Evolutionary conservation across 2,113 vertebrate species (phyloP).

Genomic region (Eulemur macaco): DNA sequence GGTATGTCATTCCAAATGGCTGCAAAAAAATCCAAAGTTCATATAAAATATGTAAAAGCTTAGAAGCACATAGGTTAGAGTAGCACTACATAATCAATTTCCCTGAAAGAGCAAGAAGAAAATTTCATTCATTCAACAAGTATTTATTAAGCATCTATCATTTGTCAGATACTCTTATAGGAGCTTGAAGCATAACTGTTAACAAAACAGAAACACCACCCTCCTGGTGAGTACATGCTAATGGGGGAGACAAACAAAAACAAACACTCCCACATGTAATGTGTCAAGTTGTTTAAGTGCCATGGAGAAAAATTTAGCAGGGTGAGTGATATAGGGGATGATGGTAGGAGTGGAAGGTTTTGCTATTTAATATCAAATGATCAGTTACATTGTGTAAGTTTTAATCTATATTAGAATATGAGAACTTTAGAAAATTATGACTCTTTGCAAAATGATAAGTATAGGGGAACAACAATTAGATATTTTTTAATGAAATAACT

Average conservation of each 20-base stretch:
- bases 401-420: neutral
- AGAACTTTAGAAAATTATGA: slow-evolving; percentile 8
- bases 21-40: neutral
- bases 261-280: neutral
- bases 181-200: neutral
- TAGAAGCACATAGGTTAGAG: neutral
- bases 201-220: neutral
- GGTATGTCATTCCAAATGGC: neutral
- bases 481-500: neutral
- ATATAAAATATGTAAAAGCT: neutral
- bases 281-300: neutral
- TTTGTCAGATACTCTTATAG: neutral
- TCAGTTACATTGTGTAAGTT: neutral
- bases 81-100: neutral
- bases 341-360: neutral
- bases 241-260: neutral
- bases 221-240: slow-evolving; percentile 25
- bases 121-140: neutral
- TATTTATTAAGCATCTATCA: neutral
- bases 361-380: neutral
- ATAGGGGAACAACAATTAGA: neutral
- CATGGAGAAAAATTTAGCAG: slow-evolving; percentile 51
- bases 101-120: neutral
- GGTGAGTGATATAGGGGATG: neutral
- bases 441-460: neutral